Conservation (phyloP, 2,888 invertebrate species). For the Limnephilus auricula region DNA sequence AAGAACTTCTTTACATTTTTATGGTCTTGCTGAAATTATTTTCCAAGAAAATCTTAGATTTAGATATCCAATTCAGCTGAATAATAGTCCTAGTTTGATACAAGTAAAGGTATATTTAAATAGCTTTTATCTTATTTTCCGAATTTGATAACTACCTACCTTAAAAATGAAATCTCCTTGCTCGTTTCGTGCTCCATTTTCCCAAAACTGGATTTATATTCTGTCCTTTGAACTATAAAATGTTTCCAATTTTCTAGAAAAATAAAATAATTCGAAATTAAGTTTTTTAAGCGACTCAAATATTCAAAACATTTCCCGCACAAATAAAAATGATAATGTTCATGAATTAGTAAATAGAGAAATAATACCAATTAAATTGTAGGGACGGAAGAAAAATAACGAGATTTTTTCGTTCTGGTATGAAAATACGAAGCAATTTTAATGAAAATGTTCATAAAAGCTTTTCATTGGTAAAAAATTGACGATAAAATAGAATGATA, state of each 20-base stretch:
- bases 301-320: background rate
- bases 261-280: background rate
- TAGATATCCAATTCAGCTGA: background rate
- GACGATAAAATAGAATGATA: background rate
- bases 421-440: background rate
- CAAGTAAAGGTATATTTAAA: background rate
- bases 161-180: background rate
- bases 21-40: background rate
- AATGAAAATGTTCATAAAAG: background rate
- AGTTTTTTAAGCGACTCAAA: background rate
- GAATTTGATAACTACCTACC: background rate
- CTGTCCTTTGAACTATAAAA: background rate
- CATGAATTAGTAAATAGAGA: background rate
- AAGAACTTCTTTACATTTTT: background rate
- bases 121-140: background rate
- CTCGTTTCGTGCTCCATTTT: background rate
- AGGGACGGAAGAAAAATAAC: background rate
- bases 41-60: background rate
- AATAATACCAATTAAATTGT: background rate
- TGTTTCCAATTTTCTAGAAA: background rate
- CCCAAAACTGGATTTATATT: background rate
- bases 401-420: background rate
- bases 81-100: background rate
- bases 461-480: background rate
- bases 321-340: slow-evolving; percentile 8